phyloP scores from a whole-genome alignment of 2,888 invertebrate genomes.

The Chirona hameri region DNA sequence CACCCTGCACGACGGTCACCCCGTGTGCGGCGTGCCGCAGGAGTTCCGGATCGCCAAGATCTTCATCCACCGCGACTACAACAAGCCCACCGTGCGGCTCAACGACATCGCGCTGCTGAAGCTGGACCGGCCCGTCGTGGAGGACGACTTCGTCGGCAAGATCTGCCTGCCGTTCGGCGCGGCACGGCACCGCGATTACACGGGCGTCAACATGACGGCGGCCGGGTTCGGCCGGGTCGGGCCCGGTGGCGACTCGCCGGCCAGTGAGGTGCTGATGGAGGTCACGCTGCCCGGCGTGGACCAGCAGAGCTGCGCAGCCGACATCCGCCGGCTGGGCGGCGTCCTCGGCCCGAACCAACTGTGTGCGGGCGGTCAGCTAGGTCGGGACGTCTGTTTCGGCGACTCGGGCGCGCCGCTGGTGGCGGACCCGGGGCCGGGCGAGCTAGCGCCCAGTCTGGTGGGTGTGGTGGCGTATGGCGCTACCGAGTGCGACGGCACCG shows the following conservation, averaged over 20 bases:
- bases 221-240: neutral
- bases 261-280: neutral
- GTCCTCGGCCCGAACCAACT: neutral
- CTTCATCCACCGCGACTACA: neutral
- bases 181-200: neutral
- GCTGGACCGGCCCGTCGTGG: neutral
- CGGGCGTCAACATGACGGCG: neutral
- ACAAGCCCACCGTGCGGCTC: neutral
- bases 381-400: slow-evolving; percentile 68
- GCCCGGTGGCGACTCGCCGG: neutral
- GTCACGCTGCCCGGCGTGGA: neutral
- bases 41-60: neutral
- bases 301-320: neutral
- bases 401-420: slow-evolving; percentile 76
- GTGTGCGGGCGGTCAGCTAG: slow-evolving; percentile 61
- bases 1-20: neutral
- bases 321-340: neutral
- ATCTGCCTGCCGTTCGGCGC: slow-evolving; percentile 10
- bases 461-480: slow-evolving; percentile 66
- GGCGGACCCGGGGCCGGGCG: slow-evolving; percentile 48
- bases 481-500: slow-evolving; percentile 58
- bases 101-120: slow-evolving; percentile 9
- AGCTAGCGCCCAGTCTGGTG: slow-evolving; percentile 40
- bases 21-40: neutral
- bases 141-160: neutral